Evolutionary conservation across 1,140 invertebrate species (phyloP), one percentile per base, ranked within the genome.

Genomic region (Philotrypesis tridentata): DNA sequence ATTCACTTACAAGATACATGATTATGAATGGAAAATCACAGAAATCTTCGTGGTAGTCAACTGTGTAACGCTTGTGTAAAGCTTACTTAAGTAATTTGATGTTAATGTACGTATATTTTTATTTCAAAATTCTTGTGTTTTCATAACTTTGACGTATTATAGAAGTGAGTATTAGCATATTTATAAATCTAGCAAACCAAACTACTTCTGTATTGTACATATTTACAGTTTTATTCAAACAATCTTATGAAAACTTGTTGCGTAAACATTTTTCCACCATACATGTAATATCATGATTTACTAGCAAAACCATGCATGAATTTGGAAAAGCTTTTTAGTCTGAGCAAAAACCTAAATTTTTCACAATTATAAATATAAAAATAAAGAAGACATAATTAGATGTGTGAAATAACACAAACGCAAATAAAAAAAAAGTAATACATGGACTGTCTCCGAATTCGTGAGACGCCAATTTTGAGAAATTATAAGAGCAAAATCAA

Each of bases 251-350:
- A 31, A 70, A 37, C 5, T 14, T n/a, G 31, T 33, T 17, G 4
- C 21, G 14, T 70, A 70, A 43, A 63, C 23, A 74, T 80, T 80
- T 80, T 74, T 74, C 60, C 70, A 74, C 71, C 48, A 65, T 7
- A 80, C 37, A 65, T 11, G 27, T 65, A 65, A 80, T 72, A 40
- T n/a, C n/a, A 60, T 27, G 7, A 72, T 31, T 60, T 48, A 31
- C 48, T 82, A 77, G 68, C 48, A 63, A 77, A 77, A 63, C 40
- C 33, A 71, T 77, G 80, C 74, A 82, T 82, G 80, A 72, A 80
- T 71, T 72, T 82, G n/a, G 31, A 77, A 70, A 82, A 82, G 80
- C 74, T 82, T 82, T 1, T 77, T 82, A 77, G 67, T 72, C 31
- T 63, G 33, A 55, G 43, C n/a, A 61, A 73, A 79, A 72, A 27